phyloP scores from a whole-genome alignment of 2,113 vertebrate species.

The Ranitomeya variabilis region DNA sequence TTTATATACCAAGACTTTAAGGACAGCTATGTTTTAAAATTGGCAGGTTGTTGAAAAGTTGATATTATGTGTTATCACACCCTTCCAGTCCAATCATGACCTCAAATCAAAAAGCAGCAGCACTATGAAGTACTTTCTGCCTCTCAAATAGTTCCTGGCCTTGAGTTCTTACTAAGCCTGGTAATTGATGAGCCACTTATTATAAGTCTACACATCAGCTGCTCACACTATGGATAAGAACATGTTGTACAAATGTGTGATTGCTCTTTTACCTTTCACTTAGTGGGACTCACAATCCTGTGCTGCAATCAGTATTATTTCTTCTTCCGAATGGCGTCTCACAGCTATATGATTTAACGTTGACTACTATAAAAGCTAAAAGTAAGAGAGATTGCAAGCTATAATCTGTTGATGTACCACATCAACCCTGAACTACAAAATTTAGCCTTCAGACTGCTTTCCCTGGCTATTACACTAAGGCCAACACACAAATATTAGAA shows the following conservation, averaged over 20 bases:
- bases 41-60: neutral
- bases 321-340: neutral
- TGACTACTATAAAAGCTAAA: constrained; percentile 2
- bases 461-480: neutral
- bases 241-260: constrained; percentile 32
- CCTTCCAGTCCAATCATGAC: constrained; percentile 1
- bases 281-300: neutral
- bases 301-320: constrained; percentile 6
- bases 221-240: neutral
- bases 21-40: neutral
- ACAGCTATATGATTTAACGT: neutral
- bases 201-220: neutral
- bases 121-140: neutral
- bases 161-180: neutral
- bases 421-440: neutral
- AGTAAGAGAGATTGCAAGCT: neutral
- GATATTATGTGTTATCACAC: neutral
- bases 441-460: neutral
- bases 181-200: constrained; percentile 17
- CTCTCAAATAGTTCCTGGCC: constrained; percentile 5
- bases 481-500: neutral
- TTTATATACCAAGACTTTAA: neutral
- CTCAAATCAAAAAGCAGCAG: neutral
- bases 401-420: neutral
- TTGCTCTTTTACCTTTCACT: neutral